These are phyloP conservation scores for Anagrus nilaparvatae DNA, from an alignment of 1,140 invertebrate genomes.

Conservation along the genomic window DNA sequence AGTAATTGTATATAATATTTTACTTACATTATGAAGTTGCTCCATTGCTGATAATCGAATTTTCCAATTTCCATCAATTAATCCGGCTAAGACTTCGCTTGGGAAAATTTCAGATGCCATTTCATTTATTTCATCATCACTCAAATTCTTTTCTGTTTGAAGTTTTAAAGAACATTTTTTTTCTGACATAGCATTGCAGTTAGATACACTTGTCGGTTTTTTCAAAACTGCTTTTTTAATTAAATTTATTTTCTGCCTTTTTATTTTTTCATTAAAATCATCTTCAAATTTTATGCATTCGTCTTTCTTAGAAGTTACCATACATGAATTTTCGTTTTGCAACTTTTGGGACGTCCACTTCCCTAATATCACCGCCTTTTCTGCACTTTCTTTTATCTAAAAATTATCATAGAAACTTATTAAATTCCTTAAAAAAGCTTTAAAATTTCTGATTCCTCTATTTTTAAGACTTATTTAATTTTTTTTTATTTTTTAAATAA, in stretches of 20 bases:
- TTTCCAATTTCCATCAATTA: slow-evolving; percentile 80
- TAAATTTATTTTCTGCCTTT: slow-evolving; percentile 41
- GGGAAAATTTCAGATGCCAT: slow-evolving; percentile 54
- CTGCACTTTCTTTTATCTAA: slow-evolving; percentile 83
- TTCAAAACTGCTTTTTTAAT: slow-evolving; percentile 43
- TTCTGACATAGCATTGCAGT: slow-evolving; percentile 23
- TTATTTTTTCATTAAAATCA: slow-evolving; percentile 23
- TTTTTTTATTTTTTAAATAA: too few species aligned
- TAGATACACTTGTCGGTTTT: slow-evolving; percentile 21
- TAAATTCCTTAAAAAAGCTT: too few species aligned
- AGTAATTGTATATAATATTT: slow-evolving; percentile 3
- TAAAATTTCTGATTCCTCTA: too few species aligned
- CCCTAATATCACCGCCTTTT: slow-evolving; percentile 81
- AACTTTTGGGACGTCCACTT: slow-evolving; percentile 46
- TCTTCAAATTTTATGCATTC: slow-evolving; percentile 21
- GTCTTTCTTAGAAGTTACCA: slow-evolving; percentile 41
- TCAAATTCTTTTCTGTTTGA: slow-evolving; percentile 33
- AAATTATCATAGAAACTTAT: too few species aligned
- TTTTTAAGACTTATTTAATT: too few species aligned
- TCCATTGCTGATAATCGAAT: slow-evolving; percentile 68
- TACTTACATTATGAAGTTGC: slow-evolving; percentile 51
- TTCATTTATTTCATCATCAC: slow-evolving; percentile 58
- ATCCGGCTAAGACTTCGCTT: slow-evolving; percentile 51
- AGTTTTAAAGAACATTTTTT: slow-evolving; percentile 30
- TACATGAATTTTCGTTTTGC: slow-evolving; percentile 41